These are phyloP conservation scores for Salmo trutta DNA, from an alignment of 2,797 vertebrate genomes.

Conservation along the genomic window DNA sequence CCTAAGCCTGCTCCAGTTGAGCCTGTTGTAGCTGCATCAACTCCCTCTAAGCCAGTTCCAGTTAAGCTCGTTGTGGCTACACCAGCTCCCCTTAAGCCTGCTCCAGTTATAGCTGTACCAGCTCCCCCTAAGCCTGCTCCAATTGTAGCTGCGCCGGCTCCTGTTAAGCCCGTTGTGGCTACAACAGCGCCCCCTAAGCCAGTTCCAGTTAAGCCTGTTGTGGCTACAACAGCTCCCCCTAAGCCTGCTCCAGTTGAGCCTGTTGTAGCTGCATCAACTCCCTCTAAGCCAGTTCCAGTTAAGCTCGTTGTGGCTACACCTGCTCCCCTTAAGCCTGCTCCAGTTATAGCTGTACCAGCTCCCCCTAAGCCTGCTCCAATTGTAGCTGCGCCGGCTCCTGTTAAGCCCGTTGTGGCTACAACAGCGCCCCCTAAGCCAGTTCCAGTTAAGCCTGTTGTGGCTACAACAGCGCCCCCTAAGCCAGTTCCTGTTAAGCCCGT, in stretches of 20 bases:
- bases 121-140: conserved; percentile 3
- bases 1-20: conserved; percentile 34
- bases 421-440: conserved; percentile 3
- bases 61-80: conserved; percentile 12
- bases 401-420: conserved; percentile 8
- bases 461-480: neutral
- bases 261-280: neutral
- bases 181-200: neutral
- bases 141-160: neutral
- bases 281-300: neutral
- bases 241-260: conserved; percentile 19
- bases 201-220: neutral
- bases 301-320: conserved; percentile 46
- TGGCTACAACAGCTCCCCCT: conserved; percentile 4
- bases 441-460: conserved; percentile 12
- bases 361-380: neutral
- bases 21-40: no score
- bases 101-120: neutral
- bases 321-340: neutral
- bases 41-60: neutral
- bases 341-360: conserved; percentile 13
- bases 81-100: conserved; percentile 7
- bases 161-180: neutral
- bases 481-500: conserved; percentile 13
- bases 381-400: neutral